Base-by-base conservation (phyloP, 1,140 invertebrate genomes). In the Physella acuta region DNA sequence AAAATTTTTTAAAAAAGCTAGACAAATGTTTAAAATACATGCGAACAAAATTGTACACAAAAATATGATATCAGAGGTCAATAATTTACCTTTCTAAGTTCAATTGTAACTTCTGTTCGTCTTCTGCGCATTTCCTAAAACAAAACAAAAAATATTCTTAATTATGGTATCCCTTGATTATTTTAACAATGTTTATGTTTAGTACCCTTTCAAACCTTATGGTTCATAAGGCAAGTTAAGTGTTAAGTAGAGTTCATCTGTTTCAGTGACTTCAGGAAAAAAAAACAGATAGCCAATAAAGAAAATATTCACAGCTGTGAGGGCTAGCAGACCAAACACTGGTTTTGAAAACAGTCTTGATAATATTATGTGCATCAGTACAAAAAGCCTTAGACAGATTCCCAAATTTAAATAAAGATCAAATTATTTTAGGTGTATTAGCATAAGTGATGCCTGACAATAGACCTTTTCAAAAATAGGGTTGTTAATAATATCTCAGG, bases 51-150 rank as follows among this genome's bases (percentile, higher is more conserved):
- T 5, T 8, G 4, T n/a, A 53, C 4, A 53, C 4, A 5, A 53
- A 24, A 26, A 20, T 5, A n/a, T 53, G 37, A 14, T 33, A 17
- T 4, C 17, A 53, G 28, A 39, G 39, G 20, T 36, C 30, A 28
- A 62, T 8, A 16, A 34, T 49, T 70, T 71, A 82, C 81, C 79
- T 98, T 98, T 76, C 96, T 89, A 69, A 99, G 87, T 86, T 98
- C 94, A 16, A 98, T 92, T 73, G 94, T 96, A 37, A 95, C 92
- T 89, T 98, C 96, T 84, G 94, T 97, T 85, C 96, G 89, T 76
- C 95, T 89, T 84, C 95, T 92, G 85, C 95, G 90, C 93, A 97
- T 82, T 78, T 82, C 81, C 83, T 84, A 68, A 2, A 34, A 24
- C 28, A 26, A 61, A 1, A 11, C 52, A n/a, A 5, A 53, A 52